Conservation (phyloP, 2,113 vertebrate species). For the Megalops atlanticus region DNA sequence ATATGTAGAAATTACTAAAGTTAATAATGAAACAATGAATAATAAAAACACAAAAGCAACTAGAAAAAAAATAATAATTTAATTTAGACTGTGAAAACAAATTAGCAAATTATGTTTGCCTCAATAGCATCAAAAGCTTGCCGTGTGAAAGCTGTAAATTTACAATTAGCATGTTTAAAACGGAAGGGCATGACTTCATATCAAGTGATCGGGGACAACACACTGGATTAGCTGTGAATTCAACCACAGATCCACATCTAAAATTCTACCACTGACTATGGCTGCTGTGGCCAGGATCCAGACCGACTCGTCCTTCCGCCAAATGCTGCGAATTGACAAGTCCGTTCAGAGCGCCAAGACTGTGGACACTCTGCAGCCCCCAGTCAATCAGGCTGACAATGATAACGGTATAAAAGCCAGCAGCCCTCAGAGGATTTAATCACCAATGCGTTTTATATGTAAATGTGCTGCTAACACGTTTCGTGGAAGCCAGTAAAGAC, state of each 20-base stretch:
- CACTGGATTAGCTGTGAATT: not conserved
- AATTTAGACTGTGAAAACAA: not conserved
- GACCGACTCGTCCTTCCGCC: not conserved
- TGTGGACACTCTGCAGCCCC: not conserved
- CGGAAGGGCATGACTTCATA: no score
- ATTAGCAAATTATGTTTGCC: not conserved
- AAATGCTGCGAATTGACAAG: constrained; percentile 3
- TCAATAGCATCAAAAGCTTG: no score
- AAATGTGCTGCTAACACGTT: not conserved
- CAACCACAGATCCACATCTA: no score
- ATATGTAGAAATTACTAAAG: no score
- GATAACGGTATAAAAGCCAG: not conserved
- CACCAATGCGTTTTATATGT: constrained; percentile 1
- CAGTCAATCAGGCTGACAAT: not conserved
- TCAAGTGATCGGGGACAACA: no score
- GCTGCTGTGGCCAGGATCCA: not conserved
- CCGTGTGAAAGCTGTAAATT: no score
- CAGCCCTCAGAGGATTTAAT: not conserved
- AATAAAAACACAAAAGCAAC: not conserved
- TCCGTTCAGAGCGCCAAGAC: constrained; percentile 2
- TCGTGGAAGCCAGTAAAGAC: not conserved
- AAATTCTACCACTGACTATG: not conserved
- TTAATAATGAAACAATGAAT: no score
- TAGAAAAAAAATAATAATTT: not conserved
- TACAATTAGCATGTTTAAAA: no score